Base-by-base conservation (phyloP, 2,113 vertebrate species). In the Epinephelus fuscoguttatus region DNA sequence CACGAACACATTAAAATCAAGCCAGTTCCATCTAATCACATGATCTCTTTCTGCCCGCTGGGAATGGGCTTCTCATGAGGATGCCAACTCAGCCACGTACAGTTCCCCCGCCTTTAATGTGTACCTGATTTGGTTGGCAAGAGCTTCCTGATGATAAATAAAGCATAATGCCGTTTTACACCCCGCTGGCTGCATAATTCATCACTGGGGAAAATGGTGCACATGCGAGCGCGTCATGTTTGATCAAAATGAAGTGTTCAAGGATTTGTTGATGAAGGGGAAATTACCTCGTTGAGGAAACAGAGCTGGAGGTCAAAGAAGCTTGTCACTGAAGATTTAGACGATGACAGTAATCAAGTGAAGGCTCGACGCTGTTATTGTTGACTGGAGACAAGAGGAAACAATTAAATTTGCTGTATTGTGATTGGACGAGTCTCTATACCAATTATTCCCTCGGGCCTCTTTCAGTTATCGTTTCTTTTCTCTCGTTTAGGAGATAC, bases 121-220 rank as follows among this genome's bases (percentile, higher is more conserved):
- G 73, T n/a, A 78, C 52, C 67, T 73, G 78, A 74, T 89, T 86
- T 60, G 40, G 21, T 75, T 52, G 52, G 69, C 25, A 45, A 72
- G 30, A 37, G 72, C 81, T 77, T 73, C 27, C 27, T 4, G n/a
- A 8, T 37, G 66, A 92, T 92, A 84, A 92, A 92, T 87, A 84
- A 90, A 88, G 19, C 92, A 89, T 85, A 40, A 21, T 2, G 49
- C 17, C 18, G 25, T 80, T 93, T 86, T 63, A 52, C 71, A 68
- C 62, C 56, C 76, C 1, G 25, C 78, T 80, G 78, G 62, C 70
- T 85, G 66, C 71, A 91, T 92, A 85, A 92, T 91, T 90, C 81
- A 91, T 85, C 70, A 42, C n/a, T 0, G 40, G 70, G 84, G 37
- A 63, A 68, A 82, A 75, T 7, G 61, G 55, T 4, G 63, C 69